Evolutionary conservation across 35 echinoderm and acorn worm species (phyloP).

Genomic region (Lytechinus variegatus): DNA sequence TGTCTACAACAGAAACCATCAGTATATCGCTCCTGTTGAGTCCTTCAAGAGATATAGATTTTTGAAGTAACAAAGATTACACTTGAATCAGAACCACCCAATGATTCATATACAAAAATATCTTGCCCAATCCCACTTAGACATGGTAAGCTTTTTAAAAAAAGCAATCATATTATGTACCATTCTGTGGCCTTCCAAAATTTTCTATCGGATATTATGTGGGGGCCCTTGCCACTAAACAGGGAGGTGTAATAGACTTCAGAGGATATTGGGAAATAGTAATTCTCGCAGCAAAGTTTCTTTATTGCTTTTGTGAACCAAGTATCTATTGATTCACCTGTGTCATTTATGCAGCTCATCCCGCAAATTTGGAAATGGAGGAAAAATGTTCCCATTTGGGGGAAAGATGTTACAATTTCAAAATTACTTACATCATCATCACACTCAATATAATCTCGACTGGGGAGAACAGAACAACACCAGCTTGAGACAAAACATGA

Average conservation of each 20-base stretch:
- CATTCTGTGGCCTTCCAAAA: conserved; percentile 78
- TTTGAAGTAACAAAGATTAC: conserved; percentile 65
- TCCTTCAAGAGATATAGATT: conserved; percentile 37
- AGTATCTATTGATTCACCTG: too few species aligned
- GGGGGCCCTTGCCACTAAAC: neutral
- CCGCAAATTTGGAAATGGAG: too few species aligned
- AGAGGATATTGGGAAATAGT: neutral
- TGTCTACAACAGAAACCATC: conserved; percentile 51
- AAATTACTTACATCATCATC: too few species aligned
- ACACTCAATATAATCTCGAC: too few species aligned
- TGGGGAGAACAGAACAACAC: too few species aligned
- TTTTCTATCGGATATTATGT: conserved; percentile 19
- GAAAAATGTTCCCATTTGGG: too few species aligned
- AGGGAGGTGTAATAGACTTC: neutral
- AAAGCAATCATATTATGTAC: conserved; percentile 66
- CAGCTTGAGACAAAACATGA: too few species aligned
- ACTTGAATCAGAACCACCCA: conserved; percentile 53
- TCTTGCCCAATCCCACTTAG: conserved; percentile 46
- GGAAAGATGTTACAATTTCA: too few species aligned
- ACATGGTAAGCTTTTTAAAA: conserved; percentile 47
- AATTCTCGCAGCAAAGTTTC: too few species aligned
- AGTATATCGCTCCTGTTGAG: conserved; percentile 55
- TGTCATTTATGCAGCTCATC: too few species aligned
- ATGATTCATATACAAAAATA: conserved; percentile 55
- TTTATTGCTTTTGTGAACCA: too few species aligned